Evolutionary conservation across 1,140 invertebrate species (phyloP).

Genomic region (Stegodyphus mimosarum): DNA sequence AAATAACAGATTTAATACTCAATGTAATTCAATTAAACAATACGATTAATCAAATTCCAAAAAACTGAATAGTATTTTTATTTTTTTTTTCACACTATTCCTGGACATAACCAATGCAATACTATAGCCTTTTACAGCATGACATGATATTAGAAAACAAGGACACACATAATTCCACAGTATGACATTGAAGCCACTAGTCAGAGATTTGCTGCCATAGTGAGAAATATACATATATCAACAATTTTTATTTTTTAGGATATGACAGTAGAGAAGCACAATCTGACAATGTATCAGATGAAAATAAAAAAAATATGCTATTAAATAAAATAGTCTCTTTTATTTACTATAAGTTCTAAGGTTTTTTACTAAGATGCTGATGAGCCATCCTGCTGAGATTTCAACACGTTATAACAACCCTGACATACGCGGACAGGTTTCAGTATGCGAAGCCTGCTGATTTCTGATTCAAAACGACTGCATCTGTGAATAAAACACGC

Average conservation of each 20-base stretch:
- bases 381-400: constrained; percentile 49
- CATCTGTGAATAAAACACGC: constrained; percentile 72
- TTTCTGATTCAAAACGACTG: constrained; percentile 94
- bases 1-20: too few relatives aligned
- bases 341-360: constrained; percentile 29
- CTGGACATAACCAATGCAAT: not conserved
- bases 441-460: constrained; percentile 86
- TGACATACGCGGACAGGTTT: constrained; percentile 93
- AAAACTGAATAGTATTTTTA: too few relatives aligned
- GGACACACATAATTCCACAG: constrained; percentile 11
- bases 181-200: constrained; percentile 39
- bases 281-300: constrained; percentile 16
- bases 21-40: too few relatives aligned
- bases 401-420: constrained; percentile 75
- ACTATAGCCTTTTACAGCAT: constrained; percentile 20
- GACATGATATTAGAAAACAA: constrained; percentile 24
- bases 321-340: constrained; percentile 57
- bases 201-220: constrained; percentile 29
- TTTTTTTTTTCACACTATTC: not conserved
- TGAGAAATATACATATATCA: constrained; percentile 41
- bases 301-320: constrained; percentile 60
- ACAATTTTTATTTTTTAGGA: constrained; percentile 18
- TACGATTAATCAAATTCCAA: too few relatives aligned
- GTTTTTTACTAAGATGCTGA: constrained; percentile 31
- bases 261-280: constrained; percentile 47